phyloP scores from a whole-genome alignment of 2,113 vertebrate species.

The Tetraodon nigroviridis region DNA sequence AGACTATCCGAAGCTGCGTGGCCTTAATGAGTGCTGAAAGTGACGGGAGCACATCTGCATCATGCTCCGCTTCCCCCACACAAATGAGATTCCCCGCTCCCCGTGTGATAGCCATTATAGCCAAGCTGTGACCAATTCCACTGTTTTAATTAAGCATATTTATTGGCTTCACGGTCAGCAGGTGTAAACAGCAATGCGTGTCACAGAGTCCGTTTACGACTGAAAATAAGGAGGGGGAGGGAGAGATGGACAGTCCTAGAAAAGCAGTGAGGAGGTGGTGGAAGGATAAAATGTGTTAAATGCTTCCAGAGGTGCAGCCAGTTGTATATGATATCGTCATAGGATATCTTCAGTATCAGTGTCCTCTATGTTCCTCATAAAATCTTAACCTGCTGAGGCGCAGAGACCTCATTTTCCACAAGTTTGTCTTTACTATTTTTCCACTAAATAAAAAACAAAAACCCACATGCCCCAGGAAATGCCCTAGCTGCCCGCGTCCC shows the following conservation, averaged over 20 bases:
- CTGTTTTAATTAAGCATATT: constrained; percentile 73
- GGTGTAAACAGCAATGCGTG: constrained; percentile 66
- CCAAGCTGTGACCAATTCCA: constrained; percentile 72
- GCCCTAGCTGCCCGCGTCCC: constrained; percentile 58
- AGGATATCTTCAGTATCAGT: background rate
- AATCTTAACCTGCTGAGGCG: constrained; percentile 8
- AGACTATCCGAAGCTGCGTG: constrained; percentile 56
- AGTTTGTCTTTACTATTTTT: constrained; percentile 25
- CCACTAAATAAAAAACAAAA: constrained; percentile 21
- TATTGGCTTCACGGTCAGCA: constrained; percentile 63
- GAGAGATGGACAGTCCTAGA: constrained; percentile 14
- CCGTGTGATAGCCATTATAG: constrained; percentile 68
- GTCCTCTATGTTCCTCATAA: background rate
- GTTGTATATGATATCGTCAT: no score
- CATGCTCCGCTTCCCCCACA: constrained; percentile 61
- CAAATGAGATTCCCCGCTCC: constrained; percentile 67
- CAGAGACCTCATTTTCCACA: constrained; percentile 40
- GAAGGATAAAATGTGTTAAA: constrained; percentile 4
- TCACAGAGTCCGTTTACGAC: constrained; percentile 32
- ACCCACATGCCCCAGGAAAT: constrained; percentile 50
- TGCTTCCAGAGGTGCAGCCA: background rate
- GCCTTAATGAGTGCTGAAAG: constrained; percentile 72
- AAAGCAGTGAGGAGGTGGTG: background rate
- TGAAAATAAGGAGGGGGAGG: constrained; percentile 13
- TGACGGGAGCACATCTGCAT: constrained; percentile 71